Evolutionary conservation across 2,888 invertebrate species (phyloP).

Genomic region (Andricus curvator): DNA sequence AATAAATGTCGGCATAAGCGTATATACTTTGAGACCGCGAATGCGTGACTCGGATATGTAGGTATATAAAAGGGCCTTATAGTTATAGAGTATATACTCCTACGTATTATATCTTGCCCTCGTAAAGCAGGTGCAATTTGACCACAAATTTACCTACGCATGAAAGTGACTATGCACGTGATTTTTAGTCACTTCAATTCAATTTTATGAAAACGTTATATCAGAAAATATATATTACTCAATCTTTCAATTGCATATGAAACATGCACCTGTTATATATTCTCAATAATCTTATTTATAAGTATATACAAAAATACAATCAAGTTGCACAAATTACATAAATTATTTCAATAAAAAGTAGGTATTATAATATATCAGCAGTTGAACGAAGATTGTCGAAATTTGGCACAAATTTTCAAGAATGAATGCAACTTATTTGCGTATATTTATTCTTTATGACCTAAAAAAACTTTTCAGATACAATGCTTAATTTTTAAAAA

Average conservation of each 20-base stretch:
- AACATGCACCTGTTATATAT: not conserved
- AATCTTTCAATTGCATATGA: not conserved
- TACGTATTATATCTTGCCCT: not conserved
- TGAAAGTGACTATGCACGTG: not conserved
- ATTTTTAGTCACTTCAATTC: not conserved
- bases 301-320: not conserved
- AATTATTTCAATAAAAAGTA: no score
- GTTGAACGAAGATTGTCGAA: no score
- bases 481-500: no score
- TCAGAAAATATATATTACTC: not conserved
- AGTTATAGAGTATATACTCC: not conserved
- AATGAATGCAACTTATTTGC: no score
- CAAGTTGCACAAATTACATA: no score
- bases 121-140: not conserved
- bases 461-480: no score
- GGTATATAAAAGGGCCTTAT: not conserved
- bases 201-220: not conserved
- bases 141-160: not conserved
- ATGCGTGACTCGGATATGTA: not conserved
- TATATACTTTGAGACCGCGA: not conserved
- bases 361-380: no score
- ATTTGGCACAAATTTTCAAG: no score
- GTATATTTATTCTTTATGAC: no score
- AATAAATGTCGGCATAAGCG: conserved; percentile 1
- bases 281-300: not conserved